Evolutionary conservation across 2,888 invertebrate genomes (phyloP).

Genomic region (Melolontha melolontha): DNA sequence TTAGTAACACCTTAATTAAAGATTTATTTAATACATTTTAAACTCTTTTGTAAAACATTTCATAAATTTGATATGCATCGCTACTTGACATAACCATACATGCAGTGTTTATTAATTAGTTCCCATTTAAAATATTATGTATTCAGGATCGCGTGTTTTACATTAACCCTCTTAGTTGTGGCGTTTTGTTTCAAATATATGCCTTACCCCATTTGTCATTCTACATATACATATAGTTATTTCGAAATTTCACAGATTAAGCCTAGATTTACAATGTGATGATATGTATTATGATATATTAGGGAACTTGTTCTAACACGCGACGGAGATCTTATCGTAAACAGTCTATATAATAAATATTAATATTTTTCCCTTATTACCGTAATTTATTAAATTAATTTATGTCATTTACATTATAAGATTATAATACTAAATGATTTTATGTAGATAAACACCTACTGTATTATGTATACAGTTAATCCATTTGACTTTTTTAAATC

Average conservation of each 20-base stretch:
- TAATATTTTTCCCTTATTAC: constrained; percentile 10
- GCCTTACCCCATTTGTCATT: constrained; percentile 1
- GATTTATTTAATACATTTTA: too few relatives aligned
- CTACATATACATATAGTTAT: constrained; percentile 4
- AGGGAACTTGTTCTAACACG: constrained; percentile 15
- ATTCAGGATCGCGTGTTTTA: constrained; percentile 20
- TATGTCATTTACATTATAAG: constrained; percentile 5
- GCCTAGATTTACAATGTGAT: constrained; percentile 19
- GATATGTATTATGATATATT: constrained; percentile 25
- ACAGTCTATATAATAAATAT: constrained; percentile 32
- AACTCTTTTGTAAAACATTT: too few relatives aligned
- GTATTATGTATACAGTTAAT: too few relatives aligned
- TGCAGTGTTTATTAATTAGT: constrained; percentile 16
- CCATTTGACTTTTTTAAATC: too few relatives aligned
- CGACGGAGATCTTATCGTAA: constrained; percentile 25
- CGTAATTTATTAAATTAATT: constrained; percentile 24
- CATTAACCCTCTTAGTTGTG: background rate
- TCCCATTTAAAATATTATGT: constrained; percentile 8
- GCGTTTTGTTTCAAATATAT: constrained; percentile 14
- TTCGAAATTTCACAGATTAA: constrained; percentile 20
- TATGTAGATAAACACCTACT: constrained; percentile 9
- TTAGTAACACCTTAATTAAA: too few relatives aligned
- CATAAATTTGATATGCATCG: constrained; percentile 23
- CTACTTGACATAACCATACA: background rate
- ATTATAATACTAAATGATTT: constrained; percentile 29